phyloP scores from a whole-genome alignment of 2,888 invertebrate species.

The Gibbula magus region DNA sequence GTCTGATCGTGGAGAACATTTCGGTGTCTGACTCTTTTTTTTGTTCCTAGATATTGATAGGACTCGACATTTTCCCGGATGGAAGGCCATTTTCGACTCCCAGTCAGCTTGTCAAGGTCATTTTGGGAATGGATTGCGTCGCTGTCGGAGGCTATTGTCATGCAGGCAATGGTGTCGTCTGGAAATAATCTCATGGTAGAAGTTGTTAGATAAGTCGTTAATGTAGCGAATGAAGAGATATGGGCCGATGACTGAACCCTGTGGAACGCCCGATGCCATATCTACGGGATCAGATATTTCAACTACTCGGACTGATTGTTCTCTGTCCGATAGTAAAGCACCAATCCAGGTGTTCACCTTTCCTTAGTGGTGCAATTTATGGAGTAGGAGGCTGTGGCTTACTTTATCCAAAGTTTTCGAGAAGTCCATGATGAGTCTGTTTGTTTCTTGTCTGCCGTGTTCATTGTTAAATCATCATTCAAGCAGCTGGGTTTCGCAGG shows the following conservation, averaged over 20 bases:
- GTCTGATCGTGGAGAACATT: neutral
- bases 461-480: conserved; percentile 33
- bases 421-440: conserved; percentile 47
- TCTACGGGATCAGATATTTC: neutral
- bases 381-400: conserved; percentile 24
- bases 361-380: neutral
- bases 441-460: conserved; percentile 32
- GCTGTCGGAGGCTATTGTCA: neutral
- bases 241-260: neutral
- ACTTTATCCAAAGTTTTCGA: conserved; percentile 25
- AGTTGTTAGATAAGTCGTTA: neutral
- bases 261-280: neutral
- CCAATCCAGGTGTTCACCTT: neutral
- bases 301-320: neutral
- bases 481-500: conserved; percentile 46
- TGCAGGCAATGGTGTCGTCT: neutral
- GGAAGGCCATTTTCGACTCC: conserved; percentile 3
- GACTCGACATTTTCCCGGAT: neutral
- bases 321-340: neutral
- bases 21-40: neutral
- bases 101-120: conserved; percentile 8
- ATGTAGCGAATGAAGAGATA: neutral
- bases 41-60: neutral
- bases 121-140: neutral
- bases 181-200: neutral